These are phyloP conservation scores for Seriola quinqueradiata DNA, from an alignment of 2,113 vertebrate genomes.

Conservation along the genomic window DNA sequence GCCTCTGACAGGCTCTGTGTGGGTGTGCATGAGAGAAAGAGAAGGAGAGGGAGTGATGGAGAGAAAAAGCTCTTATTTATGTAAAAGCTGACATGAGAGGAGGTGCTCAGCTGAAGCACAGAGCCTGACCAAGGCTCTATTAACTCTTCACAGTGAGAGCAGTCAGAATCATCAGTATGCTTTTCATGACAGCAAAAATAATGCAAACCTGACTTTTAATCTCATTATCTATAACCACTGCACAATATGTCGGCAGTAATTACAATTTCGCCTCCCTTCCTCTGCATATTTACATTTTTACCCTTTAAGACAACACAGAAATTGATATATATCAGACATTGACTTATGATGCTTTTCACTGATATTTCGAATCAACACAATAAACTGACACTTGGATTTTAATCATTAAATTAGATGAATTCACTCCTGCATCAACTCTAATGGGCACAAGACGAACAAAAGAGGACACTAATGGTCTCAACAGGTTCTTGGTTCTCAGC, in stretches of 20 bases:
- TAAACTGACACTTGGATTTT: background rate
- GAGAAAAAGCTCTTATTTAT: constrained; percentile 85
- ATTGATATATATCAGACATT: background rate
- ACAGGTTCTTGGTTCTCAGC: constrained; percentile 59
- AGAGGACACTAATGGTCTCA: constrained; percentile 54
- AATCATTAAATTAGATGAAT: background rate
- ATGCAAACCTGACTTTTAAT: constrained; percentile 21
- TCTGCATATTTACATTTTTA: background rate
- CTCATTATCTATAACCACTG: background rate
- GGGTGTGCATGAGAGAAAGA: constrained; percentile 84
- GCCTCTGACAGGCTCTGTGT: constrained; percentile 87
- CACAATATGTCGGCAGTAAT: constrained; percentile 7
- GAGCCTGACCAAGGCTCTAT: constrained; percentile 70
- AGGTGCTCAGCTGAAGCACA: constrained; percentile 77
- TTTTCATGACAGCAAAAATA: background rate
- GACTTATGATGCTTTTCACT: background rate
- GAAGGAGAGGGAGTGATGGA: constrained; percentile 76
- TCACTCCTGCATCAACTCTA: background rate
- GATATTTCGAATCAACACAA: constrained; percentile 11
- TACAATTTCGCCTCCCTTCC: background rate
- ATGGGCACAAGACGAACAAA: constrained; percentile 39
- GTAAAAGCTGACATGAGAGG: constrained; percentile 85
- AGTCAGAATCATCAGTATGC: constrained; percentile 11
- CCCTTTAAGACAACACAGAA: background rate
- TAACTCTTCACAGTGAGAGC: constrained; percentile 67